Evolutionary conservation across 2,113 vertebrate genomes (phyloP), one percentile per base, ranked within the genome.

Genomic region (Etheostoma spectabile): DNA sequence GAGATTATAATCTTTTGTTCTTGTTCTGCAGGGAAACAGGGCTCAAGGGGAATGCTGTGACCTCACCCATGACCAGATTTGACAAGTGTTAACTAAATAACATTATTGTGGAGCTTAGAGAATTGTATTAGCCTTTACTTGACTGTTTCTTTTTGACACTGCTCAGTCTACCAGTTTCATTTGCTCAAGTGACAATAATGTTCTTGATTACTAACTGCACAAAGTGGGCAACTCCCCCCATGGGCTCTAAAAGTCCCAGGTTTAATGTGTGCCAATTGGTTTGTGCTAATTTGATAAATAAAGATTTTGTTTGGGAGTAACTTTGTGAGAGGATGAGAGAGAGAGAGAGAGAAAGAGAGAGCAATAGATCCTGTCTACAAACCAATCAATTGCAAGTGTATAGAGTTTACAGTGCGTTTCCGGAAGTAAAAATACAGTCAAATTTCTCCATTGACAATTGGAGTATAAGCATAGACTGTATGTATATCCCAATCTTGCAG

Each of bases 61-160:
- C 33, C 67, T 78, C 66, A 80, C 13, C 56, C 48, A 30, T 61
- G 63, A 79, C 56, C 63, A 71, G 33, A 82, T 61, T 66, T 79
- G 19, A 89, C 52, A 73, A 72, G 51, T 83, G 67, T 38, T 68
- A 55, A 80, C 80, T 35, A 19, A 63, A 53, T 72, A 15, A 8
- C 19, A 30, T 61, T 57, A 79, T n/a, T 45, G 30, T 21, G 27
- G n/a, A 51, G 11, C 5, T 65, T 22, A 27, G 55, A 52, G 3
- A 19, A 46, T 24, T 76, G 35, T 42, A 51, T 71, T 53, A 13
- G 53, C 27, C 70, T 35, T 53, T 5, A 30, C 21, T 30, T 33
- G 19, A 22, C 30, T 16, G n/a, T 11, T 48, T 2, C 22, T n/a
- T 46, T 46, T 42, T 56, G 15, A 72, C 48, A 5, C 38, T 35